Conservation (phyloP, 2,113 vertebrate species). For the Bufo gargarizans region DNA sequence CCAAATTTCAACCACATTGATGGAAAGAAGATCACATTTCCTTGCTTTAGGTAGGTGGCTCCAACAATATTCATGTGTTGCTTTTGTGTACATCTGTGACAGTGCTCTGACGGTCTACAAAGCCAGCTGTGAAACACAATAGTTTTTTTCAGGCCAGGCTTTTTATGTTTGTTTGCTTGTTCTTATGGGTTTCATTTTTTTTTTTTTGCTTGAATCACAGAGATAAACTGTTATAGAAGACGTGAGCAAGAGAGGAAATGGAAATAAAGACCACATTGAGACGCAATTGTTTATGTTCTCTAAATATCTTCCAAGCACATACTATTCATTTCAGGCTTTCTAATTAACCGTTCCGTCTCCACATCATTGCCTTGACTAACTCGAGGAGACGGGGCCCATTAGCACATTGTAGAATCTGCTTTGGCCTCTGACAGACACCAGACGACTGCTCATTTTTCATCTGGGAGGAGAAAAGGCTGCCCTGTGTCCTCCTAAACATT, state of each 20-base stretch:
- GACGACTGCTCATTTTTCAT: constrained; percentile 11
- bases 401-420: neutral
- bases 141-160: constrained; percentile 46
- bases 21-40: constrained; percentile 54
- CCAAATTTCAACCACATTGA: constrained; percentile 53
- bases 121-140: constrained; percentile 56
- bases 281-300: constrained; percentile 28
- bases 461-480: neutral
- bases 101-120: constrained; percentile 39
- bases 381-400: neutral
- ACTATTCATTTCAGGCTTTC: constrained; percentile 22
- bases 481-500: neutral
- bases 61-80: constrained; percentile 42
- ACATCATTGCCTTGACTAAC: constrained; percentile 26
- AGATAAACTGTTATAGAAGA: constrained; percentile 47
- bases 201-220: constrained; percentile 48
- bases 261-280: constrained; percentile 5
- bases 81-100: constrained; percentile 41
- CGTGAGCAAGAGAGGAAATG: constrained; percentile 16
- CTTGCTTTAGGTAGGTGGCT: constrained; percentile 50
- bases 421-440: neutral
- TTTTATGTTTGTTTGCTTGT: constrained; percentile 50
- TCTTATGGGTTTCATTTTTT: constrained; percentile 42
- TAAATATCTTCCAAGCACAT: constrained; percentile 21
- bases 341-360: constrained; percentile 33